Conservation (phyloP, 2,888 invertebrate genomes). For the Ennomos erosarius region DNA sequence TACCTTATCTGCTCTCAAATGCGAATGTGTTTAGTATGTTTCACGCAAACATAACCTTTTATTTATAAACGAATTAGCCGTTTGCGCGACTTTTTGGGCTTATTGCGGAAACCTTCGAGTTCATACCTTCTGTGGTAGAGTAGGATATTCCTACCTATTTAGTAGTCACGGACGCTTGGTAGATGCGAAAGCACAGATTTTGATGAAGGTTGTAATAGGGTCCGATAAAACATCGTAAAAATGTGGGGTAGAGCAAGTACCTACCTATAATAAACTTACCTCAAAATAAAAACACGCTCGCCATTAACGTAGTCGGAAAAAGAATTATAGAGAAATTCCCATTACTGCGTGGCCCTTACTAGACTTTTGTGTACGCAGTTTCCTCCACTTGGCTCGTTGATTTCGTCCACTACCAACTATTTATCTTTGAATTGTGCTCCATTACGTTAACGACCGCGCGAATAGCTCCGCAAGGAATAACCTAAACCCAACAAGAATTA, state of each 20-base stretch:
- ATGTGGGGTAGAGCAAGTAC: too few species aligned
- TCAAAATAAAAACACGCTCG: too few species aligned
- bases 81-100: slow-evolving; percentile 15
- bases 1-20: slow-evolving; percentile 29
- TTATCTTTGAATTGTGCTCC: slow-evolving; percentile 70
- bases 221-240: too few species aligned
- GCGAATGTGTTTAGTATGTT: slow-evolving; percentile 33
- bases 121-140: too few species aligned
- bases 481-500: slow-evolving; percentile 53
- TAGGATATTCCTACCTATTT: too few species aligned
- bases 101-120: background rate
- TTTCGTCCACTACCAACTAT: slow-evolving; percentile 66
- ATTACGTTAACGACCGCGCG: slow-evolving; percentile 73
- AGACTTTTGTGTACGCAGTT: slow-evolving; percentile 49
- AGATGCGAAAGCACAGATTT: too few species aligned
- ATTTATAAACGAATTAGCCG: slow-evolving; percentile 25
- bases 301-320: slow-evolving; percentile 26
- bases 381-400: slow-evolving; percentile 63
- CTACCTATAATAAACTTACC: too few species aligned
- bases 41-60: slow-evolving; percentile 30
- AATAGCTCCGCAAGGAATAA: slow-evolving; percentile 72
- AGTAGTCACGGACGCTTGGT: too few species aligned
- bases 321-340: slow-evolving; percentile 47
- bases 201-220: too few species aligned
- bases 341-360: slow-evolving; percentile 51